Conservation (phyloP, 2,888 invertebrate genomes). For the Strigamia maritima region DNA sequence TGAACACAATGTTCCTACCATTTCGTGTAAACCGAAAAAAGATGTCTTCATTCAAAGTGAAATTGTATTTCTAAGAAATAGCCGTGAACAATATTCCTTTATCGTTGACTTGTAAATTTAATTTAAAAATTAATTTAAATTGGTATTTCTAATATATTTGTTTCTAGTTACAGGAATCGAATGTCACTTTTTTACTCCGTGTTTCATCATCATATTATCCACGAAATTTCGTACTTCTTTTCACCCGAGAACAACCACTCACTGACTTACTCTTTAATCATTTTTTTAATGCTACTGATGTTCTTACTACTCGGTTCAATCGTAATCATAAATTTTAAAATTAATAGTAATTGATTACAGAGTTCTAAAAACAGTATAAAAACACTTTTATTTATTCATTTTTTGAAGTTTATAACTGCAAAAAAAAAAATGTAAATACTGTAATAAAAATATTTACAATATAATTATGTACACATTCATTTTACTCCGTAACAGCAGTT, state of each 20-base stretch:
- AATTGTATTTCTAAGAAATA: not conserved
- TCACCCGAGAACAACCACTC: not conserved
- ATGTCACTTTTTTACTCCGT: not conserved
- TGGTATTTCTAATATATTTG: too few relatives aligned
- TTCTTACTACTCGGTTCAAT: not conserved
- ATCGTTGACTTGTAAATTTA: not conserved
- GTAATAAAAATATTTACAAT: slow-evolving; percentile 11
- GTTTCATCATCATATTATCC: not conserved
- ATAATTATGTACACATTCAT: not conserved
- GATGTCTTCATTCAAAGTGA: not conserved
- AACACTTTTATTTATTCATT: not conserved
- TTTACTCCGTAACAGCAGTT: not conserved
- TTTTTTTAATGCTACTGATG: too few relatives aligned
- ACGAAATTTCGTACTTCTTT: not conserved
- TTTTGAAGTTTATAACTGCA: not conserved
- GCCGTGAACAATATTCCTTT: not conserved
- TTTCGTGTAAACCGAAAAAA: not conserved
- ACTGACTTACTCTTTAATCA: not conserved
- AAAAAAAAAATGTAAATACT: not conserved
- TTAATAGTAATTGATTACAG: not conserved
- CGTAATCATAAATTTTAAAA: not conserved
- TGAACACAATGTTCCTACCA: not conserved
- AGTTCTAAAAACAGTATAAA: not conserved
- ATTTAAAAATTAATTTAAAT: not conserved
- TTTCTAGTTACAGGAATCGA: not conserved